Percentiles rank a stretch among this genome's conserved stretches.
These are phyloP conservation scores for Semnornis frantzii DNA, from an alignment of 2,113 vertebrate genomes.

Conservation along the genomic window DNA sequence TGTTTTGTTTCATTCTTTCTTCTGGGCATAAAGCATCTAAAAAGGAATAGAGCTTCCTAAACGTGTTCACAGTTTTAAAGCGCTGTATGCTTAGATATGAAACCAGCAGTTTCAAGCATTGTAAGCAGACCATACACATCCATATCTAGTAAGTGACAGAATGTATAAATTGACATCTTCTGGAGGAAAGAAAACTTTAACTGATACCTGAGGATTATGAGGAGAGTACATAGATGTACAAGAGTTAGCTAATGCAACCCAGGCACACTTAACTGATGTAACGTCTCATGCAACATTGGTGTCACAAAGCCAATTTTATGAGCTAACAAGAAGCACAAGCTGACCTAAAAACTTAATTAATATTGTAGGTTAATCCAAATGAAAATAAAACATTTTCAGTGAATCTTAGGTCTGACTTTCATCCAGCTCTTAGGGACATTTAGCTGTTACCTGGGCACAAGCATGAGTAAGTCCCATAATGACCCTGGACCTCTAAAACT, in stretches of 20 bases:
- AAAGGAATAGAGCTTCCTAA: neutral
- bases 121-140: neutral
- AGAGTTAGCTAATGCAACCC: neutral
- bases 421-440: neutral
- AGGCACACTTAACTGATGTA: neutral
- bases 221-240: neutral
- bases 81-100: neutral
- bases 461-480: neutral
- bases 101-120: neutral
- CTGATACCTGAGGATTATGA: neutral
- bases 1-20: slow-evolving; percentile 19
- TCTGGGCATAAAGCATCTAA: neutral
- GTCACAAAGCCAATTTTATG: slow-evolving; percentile 4
- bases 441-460: neutral
- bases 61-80: neutral
- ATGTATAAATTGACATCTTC: neutral
- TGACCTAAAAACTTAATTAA: neutral
- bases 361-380: neutral
- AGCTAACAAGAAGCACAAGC: neutral
- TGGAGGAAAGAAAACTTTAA: neutral
- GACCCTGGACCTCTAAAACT: neutral
- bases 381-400: neutral
- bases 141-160: neutral
- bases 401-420: neutral
- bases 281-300: neutral